phyloP scores from a whole-genome alignment of 2,797 vertebrate genomes.

The Sandelia bainsii region DNA sequence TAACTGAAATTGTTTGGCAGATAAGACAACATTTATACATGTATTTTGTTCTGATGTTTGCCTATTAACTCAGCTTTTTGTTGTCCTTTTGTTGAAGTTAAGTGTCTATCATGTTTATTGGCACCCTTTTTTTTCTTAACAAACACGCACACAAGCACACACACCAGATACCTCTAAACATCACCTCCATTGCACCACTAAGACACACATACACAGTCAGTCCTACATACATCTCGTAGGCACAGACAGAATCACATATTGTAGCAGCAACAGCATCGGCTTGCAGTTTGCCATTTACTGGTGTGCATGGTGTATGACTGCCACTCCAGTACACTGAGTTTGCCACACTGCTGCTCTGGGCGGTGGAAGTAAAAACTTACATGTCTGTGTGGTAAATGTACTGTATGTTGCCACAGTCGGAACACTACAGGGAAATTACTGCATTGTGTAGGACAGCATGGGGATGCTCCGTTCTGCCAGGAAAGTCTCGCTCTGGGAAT shows the following conservation, averaged over 20 bases:
- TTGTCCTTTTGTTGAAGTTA: conserved; percentile 65
- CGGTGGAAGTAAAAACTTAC: conserved; percentile 51
- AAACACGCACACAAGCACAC: conserved; percentile 23
- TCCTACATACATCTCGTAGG: conserved; percentile 65
- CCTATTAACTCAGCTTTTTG: conserved; percentile 66
- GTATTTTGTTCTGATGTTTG: conserved; percentile 16
- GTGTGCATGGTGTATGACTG: conserved; percentile 39
- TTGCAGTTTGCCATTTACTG: conserved; percentile 54
- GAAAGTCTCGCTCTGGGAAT: conserved; percentile 65
- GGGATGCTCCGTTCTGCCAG: conserved; percentile 63
- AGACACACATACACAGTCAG: conserved; percentile 36
- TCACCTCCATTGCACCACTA: conserved; percentile 46
- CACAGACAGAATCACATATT: conserved; percentile 65
- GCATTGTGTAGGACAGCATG: conserved; percentile 63
- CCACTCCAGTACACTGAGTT: conserved; percentile 50
- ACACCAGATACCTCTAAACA: conserved; percentile 17
- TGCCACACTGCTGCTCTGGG: conserved; percentile 44
- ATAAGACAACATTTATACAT: no score
- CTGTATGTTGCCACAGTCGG: conserved; percentile 52
- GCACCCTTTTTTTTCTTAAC: conserved; percentile 50
- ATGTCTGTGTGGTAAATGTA: conserved; percentile 56
- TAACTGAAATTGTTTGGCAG: no score
- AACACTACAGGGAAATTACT: conserved; percentile 70
- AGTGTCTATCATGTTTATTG: conserved; percentile 71
- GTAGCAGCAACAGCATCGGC: conserved; percentile 56